Evolutionary conservation across 2,797 vertebrate species (phyloP), one percentile per base, ranked within the genome.

Genomic region (Hoplostethus mediterraneus): DNA sequence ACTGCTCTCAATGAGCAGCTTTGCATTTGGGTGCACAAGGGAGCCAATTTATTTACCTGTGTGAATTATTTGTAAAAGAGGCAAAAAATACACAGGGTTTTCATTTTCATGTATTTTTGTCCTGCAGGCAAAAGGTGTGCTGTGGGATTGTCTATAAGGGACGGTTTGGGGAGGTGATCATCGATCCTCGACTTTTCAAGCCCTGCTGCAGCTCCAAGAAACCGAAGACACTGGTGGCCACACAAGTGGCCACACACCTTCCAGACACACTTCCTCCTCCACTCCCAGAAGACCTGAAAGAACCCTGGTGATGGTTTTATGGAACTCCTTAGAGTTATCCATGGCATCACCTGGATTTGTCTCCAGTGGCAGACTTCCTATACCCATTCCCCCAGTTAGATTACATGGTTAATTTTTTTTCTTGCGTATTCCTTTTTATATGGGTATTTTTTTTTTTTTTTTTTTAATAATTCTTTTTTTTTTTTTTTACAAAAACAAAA

Each of bases 141-240:
- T 96, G 95, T 74, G 95, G 95, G 33, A 95, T 96, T 5, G 86
- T 96, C 79, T 96, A 95, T 72, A 96, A 95, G 75, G 95, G 95
- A 4, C 94, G 95, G 8, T 96, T 95, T 44, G 95, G 95, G 11
- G 95, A 96, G 72, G 95, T 96, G 61, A 95, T 96, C 47, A 96
- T 96, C 4, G 95, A 96, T 47, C 95, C 95, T 3, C 94, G 95
- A 5, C 90, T 96, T 67, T 96, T 96, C 80, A 96, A 96, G 71
- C 95, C 95, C 63, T 96, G 95, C 90, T 96, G 95, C 81, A 93
- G 90, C 63, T 91, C 94, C 75, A 95, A 94, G 88, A 93, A 95
- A 74, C 92, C 88, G 73, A 93, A 91, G 58, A 87, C 92, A 0
- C 88, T 93, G 86, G 77, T 64, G 1, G 82, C 91, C 21, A 79